phyloP scores from a whole-genome alignment of 2,888 invertebrate species.

The Eupithecia abbreviata region DNA sequence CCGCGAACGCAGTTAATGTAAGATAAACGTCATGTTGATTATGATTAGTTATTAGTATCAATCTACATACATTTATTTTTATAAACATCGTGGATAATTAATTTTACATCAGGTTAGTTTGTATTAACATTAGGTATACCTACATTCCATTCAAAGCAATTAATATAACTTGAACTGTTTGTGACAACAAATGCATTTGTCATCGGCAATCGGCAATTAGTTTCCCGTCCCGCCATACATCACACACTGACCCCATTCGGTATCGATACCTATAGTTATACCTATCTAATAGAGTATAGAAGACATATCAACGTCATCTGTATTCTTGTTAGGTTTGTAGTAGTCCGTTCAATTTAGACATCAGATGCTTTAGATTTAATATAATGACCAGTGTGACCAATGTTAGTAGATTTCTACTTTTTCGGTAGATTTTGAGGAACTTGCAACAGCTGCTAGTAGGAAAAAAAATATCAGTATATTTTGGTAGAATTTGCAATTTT shows the following conservation, averaged over 20 bases:
- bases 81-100: neutral
- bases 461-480: no score
- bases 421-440: no score
- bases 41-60: neutral
- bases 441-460: no score
- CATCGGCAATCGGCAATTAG: slow-evolving; percentile 32
- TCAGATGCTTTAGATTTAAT: no score
- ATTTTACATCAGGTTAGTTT: neutral
- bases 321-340: no score
- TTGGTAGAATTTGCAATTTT: no score
- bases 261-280: neutral
- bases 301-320: neutral
- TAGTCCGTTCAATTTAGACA: no score
- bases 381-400: no score
- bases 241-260: slow-evolving; percentile 16
- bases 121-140: neutral
- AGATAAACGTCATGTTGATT: no score
- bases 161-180: slow-evolving; percentile 24
- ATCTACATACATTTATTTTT: neutral
- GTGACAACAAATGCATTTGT: slow-evolving; percentile 31
- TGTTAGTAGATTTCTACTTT: no score
- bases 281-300: neutral
- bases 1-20: no score
- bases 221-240: slow-evolving; percentile 27
- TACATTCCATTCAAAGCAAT: slow-evolving; percentile 33